Evolutionary conservation across 2,888 invertebrate species (phyloP).

Genomic region (Zaprionus lineosus): DNA sequence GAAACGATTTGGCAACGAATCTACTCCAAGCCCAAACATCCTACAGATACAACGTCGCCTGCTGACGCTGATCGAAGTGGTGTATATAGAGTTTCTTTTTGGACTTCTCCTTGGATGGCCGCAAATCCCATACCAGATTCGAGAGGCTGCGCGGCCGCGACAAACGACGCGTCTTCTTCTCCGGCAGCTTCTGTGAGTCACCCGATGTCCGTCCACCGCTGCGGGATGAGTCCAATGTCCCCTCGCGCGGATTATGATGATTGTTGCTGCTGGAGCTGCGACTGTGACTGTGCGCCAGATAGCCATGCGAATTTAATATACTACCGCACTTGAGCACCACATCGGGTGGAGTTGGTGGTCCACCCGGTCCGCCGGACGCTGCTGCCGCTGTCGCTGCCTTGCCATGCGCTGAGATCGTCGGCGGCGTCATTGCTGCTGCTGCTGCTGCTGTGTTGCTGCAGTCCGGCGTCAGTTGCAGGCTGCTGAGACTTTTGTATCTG

Average conservation of each 20-base stretch:
- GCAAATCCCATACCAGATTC: slow-evolving; percentile 92
- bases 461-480: slow-evolving; percentile 83
- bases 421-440: slow-evolving; percentile 79
- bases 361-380: slow-evolving; percentile 31
- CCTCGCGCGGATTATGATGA: slow-evolving; percentile 85
- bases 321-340: slow-evolving; percentile 80
- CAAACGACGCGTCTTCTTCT: slow-evolving; percentile 90
- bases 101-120: slow-evolving; percentile 83
- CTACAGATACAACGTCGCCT: slow-evolving; percentile 83
- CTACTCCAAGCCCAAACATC: slow-evolving; percentile 32
- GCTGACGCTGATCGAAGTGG: slow-evolving; percentile 83
- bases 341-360: slow-evolving; percentile 71
- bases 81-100: slow-evolving; percentile 83
- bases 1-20: slow-evolving; percentile 73
- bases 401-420: slow-evolving; percentile 83
- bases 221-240: slow-evolving; percentile 94
- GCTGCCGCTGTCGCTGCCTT: slow-evolving; percentile 70
- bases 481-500: slow-evolving; percentile 83
- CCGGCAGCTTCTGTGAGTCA: slow-evolving; percentile 91
- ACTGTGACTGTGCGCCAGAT: slow-evolving; percentile 68
- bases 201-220: slow-evolving; percentile 94
- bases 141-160: slow-evolving; percentile 93
- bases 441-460: slow-evolving; percentile 62
- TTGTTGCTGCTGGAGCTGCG: slow-evolving; percentile 81
- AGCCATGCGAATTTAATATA: slow-evolving; percentile 70